Base-by-base conservation (phyloP, 2,797 vertebrate species). In the Anguilla pacifica region DNA sequence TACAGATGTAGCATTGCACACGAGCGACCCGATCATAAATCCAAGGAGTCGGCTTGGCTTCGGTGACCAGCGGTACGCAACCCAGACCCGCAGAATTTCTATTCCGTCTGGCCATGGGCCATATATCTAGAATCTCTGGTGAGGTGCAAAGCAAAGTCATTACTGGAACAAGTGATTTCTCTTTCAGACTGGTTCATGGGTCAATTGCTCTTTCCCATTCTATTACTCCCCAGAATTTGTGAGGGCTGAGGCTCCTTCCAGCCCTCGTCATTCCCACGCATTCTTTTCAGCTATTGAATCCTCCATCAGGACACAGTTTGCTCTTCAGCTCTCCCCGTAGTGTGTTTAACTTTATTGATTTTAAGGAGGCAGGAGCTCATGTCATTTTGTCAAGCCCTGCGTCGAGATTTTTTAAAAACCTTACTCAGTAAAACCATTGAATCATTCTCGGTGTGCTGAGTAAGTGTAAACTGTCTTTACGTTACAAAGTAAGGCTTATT, bases 271-370 rank as follows among this genome's bases (percentile, higher is more conserved):
- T 95, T 95, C 94, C 94, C 94, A 95, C 94, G 86, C 93, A 93
- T 94, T 94, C 93, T 92, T 92, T 84, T 85, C 89, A 85, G 89
- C 92, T 91, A 91, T 92, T 94, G 91, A 95, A 91, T 93, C 89
- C 90, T 88, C 90, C 11, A 35, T 89, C 92, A 92, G 91, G 90
- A 88, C 91, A 88, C 92, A 91, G 91, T 94, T 94, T 94, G 93
- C 93, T 91, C 94, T 94, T 94, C 91, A 93, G 92, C 92, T 94
- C 94, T 90, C 43, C 81, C 91, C 87, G 92, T 90, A 94, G 95
- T 94, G 94, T 96, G 93, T 94, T 94, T 93, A 91, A 89, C 92
- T 93, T 95, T 94, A 96, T 96, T 95, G 95, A 96, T 96, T 94
- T 92, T 92, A 94, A 94, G 89, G 89, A 93, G 93, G 92, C 91